phyloP scores from a whole-genome alignment of 2,797 vertebrate species.

The Allenopithecus nigroviridis region DNA sequence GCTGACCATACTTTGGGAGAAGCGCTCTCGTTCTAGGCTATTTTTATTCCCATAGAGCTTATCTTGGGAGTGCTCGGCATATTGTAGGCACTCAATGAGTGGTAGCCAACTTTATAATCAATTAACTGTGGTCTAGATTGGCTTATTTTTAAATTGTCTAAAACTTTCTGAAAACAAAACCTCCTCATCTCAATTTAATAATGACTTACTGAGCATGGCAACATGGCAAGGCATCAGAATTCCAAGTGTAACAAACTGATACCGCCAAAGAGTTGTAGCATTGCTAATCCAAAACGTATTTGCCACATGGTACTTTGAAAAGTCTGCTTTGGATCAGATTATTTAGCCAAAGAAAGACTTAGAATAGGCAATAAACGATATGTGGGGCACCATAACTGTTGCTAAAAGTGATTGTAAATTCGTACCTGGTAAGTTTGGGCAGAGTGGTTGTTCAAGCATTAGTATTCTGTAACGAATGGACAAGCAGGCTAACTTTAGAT shows the following conservation, averaged over 20 bases:
- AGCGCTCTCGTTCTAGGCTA: background rate
- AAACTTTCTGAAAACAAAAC: background rate
- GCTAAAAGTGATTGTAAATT: background rate
- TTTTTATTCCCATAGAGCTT: background rate
- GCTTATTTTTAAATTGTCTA: conserved; percentile 47
- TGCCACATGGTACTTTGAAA: background rate
- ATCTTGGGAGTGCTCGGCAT: background rate
- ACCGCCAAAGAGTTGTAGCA: background rate
- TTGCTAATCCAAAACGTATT: background rate
- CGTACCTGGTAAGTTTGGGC: background rate
- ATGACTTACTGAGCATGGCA: background rate
- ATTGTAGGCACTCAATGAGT: background rate
- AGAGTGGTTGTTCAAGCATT: background rate
- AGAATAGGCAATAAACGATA: background rate
- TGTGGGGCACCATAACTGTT: background rate
- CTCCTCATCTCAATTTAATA: background rate
- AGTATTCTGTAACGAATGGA: background rate
- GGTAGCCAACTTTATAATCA: background rate
- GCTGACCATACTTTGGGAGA: background rate
- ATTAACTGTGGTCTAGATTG: background rate
- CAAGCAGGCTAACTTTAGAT: background rate
- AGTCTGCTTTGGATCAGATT: background rate
- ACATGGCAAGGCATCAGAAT: background rate
- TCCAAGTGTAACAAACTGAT: background rate
- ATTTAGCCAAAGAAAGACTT: background rate